Conservation (phyloP, 2,797 vertebrate species). For the Crax fasciolata region DNA sequence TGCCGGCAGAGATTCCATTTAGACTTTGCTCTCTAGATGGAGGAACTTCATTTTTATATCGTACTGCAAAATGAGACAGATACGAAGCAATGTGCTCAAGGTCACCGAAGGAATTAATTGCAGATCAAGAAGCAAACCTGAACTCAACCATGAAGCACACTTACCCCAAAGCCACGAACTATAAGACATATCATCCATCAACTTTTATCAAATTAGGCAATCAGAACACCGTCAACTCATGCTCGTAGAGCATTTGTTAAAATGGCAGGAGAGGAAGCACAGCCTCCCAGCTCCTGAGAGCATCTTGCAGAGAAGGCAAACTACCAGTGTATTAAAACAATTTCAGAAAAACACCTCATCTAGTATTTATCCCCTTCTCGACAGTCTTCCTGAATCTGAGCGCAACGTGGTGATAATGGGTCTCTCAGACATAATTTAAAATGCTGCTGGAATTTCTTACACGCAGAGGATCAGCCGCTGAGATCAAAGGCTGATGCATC, state of each 20-base stretch:
- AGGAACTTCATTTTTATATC: slow-evolving; percentile 12
- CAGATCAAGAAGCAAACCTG: slow-evolving; percentile 7
- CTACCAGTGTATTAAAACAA: slow-evolving; percentile 1
- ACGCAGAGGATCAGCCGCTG: slow-evolving; percentile 1
- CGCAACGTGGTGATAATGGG: not conserved
- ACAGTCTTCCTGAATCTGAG: slow-evolving; percentile 56
- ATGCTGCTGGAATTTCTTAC: slow-evolving; percentile 37
- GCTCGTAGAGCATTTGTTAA: slow-evolving; percentile 22
- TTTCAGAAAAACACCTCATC: slow-evolving; percentile 36
- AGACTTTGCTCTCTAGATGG: not conserved
- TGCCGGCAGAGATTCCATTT: slow-evolving; percentile 22
- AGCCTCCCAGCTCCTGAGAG: not conserved
- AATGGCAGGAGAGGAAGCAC: slow-evolving; percentile 14
- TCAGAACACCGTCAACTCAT: slow-evolving; percentile 6
- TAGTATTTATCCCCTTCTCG: slow-evolving; percentile 56
- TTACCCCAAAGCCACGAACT: slow-evolving; percentile 38
- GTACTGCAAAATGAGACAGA: slow-evolving; percentile 12
- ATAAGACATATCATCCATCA: slow-evolving; percentile 25
- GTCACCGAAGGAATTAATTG: slow-evolving; percentile 57
- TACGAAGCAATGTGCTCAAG: slow-evolving; percentile 25
- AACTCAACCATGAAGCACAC: not conserved
- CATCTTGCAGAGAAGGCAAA: not conserved
- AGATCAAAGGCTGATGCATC: slow-evolving; percentile 74
- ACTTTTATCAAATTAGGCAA: slow-evolving; percentile 51
- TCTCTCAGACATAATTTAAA: slow-evolving; percentile 40